Conservation (phyloP, 2,888 invertebrate genomes). For the Polydrusus cervinus region DNA sequence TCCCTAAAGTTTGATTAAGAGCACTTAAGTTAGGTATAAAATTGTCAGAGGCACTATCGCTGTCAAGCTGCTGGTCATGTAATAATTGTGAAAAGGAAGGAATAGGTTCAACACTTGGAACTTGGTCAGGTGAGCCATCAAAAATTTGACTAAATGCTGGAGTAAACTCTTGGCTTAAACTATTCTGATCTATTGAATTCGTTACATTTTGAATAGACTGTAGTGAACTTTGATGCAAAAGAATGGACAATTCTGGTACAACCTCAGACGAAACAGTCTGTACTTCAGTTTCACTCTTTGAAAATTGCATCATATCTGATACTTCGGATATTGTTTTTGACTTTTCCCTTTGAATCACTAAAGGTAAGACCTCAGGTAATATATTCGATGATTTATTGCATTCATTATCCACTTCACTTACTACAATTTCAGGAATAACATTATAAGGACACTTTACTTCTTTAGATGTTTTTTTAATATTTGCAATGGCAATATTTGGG, state of each 20-base stretch:
- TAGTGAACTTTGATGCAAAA: constrained; percentile 18
- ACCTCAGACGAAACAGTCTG: constrained; percentile 16
- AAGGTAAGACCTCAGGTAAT: constrained; percentile 45
- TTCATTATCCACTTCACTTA: constrained; percentile 58
- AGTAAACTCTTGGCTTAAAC: constrained; percentile 29
- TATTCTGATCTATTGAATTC: constrained; percentile 16
- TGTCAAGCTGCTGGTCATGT: constrained; percentile 8
- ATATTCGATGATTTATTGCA: constrained; percentile 33
- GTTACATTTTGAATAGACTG: not conserved
- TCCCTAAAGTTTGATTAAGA: constrained; percentile 38
- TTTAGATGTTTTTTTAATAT: constrained; percentile 55
- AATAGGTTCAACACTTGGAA: not conserved
- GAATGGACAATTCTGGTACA: constrained; percentile 27
- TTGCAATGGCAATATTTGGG: constrained; percentile 63
- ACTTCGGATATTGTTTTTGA: constrained; percentile 24
- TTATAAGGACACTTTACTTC: constrained; percentile 43
- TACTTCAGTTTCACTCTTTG: constrained; percentile 24
- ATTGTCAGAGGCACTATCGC: constrained; percentile 1
- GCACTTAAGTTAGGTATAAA: constrained; percentile 57
- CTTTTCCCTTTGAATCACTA: constrained; percentile 55
- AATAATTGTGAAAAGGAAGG: constrained; percentile 32
- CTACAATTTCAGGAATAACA: constrained; percentile 63
- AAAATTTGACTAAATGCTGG: constrained; percentile 56
- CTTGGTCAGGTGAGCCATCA: constrained; percentile 17
- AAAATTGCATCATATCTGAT: constrained; percentile 62